Percentiles rank a stretch among this genome's conserved stretches.
These are phyloP conservation scores for Lithosia quadra DNA, from an alignment of 2,888 invertebrate genomes.

Conservation along the genomic window DNA sequence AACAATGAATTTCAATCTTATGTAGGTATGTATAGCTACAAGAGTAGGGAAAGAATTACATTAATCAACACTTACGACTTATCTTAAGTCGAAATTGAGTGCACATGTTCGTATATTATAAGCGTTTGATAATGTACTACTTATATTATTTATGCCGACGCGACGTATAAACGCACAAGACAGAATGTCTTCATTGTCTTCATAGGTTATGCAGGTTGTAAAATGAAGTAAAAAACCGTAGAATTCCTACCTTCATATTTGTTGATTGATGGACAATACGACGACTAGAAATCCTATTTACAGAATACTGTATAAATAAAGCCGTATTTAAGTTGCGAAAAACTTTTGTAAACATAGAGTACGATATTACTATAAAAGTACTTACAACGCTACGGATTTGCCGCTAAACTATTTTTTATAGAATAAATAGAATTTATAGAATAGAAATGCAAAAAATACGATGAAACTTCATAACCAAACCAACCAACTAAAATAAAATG, in stretches of 20 bases:
- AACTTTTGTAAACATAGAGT: slow-evolving; percentile 10
- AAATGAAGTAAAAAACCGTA: background rate
- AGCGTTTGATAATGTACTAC: too few relatives aligned
- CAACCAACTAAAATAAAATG: too few relatives aligned
- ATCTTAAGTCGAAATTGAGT: background rate
- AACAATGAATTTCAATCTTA: too few relatives aligned
- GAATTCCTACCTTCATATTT: slow-evolving; percentile 18
- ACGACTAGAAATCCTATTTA: background rate
- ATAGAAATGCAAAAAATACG: too few relatives aligned
- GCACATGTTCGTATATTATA: background rate
- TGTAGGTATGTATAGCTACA: too few relatives aligned
- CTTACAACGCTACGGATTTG: background rate
- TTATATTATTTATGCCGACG: background rate
- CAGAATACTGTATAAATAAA: slow-evolving; percentile 1
- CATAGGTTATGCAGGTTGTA: background rate
- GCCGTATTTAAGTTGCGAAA: background rate
- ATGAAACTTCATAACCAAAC: background rate
- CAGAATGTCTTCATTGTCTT: background rate
- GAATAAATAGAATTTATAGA: too few relatives aligned
- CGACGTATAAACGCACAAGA: background rate
- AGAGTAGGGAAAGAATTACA: too few relatives aligned
- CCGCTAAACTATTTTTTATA: too few relatives aligned
- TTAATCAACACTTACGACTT: background rate
- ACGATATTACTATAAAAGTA: background rate
- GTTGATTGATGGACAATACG: background rate